Conservation (phyloP, 2,113 vertebrate species). For the Miniopterus natalensis region DNA sequence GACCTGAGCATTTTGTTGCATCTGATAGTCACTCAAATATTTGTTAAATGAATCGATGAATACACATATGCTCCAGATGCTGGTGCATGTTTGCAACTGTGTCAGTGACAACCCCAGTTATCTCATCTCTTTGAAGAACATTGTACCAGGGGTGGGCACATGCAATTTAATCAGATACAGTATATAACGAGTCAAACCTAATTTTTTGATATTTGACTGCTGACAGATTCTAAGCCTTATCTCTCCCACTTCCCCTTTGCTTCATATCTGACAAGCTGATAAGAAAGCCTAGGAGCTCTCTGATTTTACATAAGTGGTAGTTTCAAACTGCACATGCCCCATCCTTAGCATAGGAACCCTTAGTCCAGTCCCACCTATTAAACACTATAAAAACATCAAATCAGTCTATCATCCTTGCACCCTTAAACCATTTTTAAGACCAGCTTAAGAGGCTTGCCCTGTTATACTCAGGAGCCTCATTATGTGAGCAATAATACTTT, state of each 20-base stretch:
- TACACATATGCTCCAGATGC: background rate
- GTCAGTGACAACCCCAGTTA: background rate
- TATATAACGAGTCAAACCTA: background rate
- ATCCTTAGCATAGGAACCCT: background rate
- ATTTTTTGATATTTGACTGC: background rate
- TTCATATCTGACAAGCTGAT: background rate
- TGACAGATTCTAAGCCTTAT: background rate
- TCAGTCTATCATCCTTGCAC: background rate
- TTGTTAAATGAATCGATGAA: background rate
- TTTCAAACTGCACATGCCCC: background rate
- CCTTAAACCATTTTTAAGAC: background rate
- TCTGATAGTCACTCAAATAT: background rate
- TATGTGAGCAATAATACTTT: background rate
- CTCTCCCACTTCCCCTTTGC: background rate
- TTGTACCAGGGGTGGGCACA: rapidly evolving
- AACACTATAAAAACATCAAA: background rate
- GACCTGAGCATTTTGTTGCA: background rate
- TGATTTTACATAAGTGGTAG: background rate
- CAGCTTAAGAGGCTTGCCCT: background rate
- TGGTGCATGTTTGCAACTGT: background rate
- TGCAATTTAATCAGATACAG: background rate
- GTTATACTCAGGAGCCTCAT: background rate
- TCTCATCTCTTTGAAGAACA: background rate
- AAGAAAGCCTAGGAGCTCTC: background rate
- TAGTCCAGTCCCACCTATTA: rapidly evolving